Conservation (phyloP, 2,113 vertebrate genomes). For the Dicerorhinus sumatrensis region DNA sequence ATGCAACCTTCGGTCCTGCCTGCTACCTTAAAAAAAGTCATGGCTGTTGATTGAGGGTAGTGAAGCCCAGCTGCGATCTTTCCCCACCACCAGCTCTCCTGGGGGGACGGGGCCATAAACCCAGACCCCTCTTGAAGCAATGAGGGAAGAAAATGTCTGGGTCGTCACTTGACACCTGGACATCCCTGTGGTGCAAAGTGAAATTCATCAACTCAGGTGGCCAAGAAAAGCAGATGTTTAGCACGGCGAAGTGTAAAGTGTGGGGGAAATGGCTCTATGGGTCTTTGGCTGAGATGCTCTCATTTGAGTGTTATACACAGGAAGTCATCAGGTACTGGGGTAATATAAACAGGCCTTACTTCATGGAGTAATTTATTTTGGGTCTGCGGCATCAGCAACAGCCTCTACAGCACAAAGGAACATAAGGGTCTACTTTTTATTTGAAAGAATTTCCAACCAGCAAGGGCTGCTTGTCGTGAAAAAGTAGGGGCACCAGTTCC, state of each 20-base stretch:
- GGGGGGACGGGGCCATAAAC: conserved; percentile 58
- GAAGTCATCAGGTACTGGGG: conserved; percentile 76
- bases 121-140: conserved; percentile 46
- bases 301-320: conserved; percentile 67
- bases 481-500: neutral
- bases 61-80: conserved; percentile 57
- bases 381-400: neutral
- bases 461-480: neutral
- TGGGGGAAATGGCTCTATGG: conserved; percentile 73
- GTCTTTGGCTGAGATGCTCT: conserved; percentile 72
- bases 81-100: neutral
- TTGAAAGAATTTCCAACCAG: conserved; percentile 33
- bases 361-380: conserved; percentile 67
- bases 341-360: conserved; percentile 72
- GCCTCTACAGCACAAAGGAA: conserved; percentile 26
- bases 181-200: conserved; percentile 49
- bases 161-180: conserved; percentile 70
- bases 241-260: conserved; percentile 64
- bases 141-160: conserved; percentile 72
- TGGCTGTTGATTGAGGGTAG: neutral
- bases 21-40: conserved; percentile 38
- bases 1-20: neutral
- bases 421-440: conserved; percentile 34
- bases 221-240: conserved; percentile 80
- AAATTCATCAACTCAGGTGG: conserved; percentile 79